Conservation (phyloP, 2,888 invertebrate species). For the Metacarcinus magister region DNA sequence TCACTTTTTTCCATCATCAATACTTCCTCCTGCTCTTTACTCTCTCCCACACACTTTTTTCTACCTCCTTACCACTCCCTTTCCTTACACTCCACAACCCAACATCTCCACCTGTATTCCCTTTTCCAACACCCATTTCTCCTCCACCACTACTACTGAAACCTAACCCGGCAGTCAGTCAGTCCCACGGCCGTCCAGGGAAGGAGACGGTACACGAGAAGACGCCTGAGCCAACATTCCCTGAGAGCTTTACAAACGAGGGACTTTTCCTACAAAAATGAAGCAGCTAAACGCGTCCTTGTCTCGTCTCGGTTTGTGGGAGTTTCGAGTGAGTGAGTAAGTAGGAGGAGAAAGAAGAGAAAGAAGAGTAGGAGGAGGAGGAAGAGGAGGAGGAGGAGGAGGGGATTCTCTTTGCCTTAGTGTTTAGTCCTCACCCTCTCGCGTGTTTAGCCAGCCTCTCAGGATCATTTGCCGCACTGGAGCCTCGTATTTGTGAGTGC, state of each 20-base stretch:
- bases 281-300: slow-evolving; percentile 55
- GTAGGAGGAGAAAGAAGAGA: not conserved
- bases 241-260: slow-evolving; percentile 60
- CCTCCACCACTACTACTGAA: not conserved
- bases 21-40: not conserved
- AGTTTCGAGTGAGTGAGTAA: slow-evolving; percentile 13
- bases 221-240: slow-evolving; percentile 51
- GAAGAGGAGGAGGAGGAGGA: not conserved
- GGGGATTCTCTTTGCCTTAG: not conserved
- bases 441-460: slow-evolving; percentile 54
- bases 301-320: not conserved
- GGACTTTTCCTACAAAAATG: slow-evolving; percentile 56
- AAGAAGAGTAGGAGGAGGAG: not conserved
- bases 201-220: not conserved
- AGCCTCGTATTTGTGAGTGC: slow-evolving; percentile 51
- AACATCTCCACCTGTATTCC: not conserved
- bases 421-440: slow-evolving; percentile 45
- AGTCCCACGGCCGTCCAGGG: slow-evolving; percentile 27
- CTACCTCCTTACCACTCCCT: not conserved
- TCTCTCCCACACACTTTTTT: not conserved
- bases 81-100: not conserved
- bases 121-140: slow-evolving; percentile 8
- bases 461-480: slow-evolving; percentile 37
- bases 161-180: not conserved
- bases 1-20: not conserved